phyloP scores from a whole-genome alignment of 1,140 invertebrate species.

The Oncopodura yosiiana region DNA sequence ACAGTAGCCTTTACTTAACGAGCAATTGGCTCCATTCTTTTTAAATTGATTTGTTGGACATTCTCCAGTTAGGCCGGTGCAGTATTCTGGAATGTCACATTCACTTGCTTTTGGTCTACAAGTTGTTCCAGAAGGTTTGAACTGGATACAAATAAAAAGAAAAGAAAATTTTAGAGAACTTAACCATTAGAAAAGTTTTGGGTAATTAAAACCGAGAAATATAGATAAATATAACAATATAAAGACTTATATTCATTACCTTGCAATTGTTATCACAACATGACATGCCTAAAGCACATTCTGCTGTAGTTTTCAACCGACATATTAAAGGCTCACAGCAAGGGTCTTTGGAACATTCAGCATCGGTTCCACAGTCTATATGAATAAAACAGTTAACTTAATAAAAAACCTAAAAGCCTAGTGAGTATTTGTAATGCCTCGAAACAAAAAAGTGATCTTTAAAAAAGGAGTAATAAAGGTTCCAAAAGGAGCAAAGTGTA shows the following conservation, averaged over 20 bases:
- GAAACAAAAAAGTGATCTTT: too few relatives aligned
- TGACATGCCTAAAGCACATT: conserved; percentile 73
- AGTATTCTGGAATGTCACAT: conserved; percentile 88
- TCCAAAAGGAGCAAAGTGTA: too few relatives aligned
- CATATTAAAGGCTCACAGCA: conserved; percentile 95
- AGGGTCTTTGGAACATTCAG: conserved; percentile 77
- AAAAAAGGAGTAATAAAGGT: too few relatives aligned
- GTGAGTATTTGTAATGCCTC: too few relatives aligned
- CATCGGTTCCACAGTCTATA: conserved; percentile 66
- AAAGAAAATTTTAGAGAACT: conserved; percentile 6
- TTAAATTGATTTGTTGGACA: conserved; percentile 71
- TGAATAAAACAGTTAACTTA: not conserved
- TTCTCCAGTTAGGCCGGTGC: conserved; percentile 53
- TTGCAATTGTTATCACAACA: conserved; percentile 79
- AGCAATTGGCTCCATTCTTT: conserved; percentile 80
- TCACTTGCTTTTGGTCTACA: conserved; percentile 78
- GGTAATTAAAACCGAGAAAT: not conserved
- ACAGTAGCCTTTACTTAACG: conserved; percentile 56
- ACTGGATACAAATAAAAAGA: conserved; percentile 27
- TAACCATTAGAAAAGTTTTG: too few relatives aligned
- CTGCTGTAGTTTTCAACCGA: conserved; percentile 75
- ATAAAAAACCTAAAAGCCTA: too few relatives aligned
- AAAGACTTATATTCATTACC: conserved; percentile 45
- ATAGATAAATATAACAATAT: not conserved
- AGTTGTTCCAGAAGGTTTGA: conserved; percentile 51